Percentiles rank a stretch among this genome's conserved stretches.
phyloP scores from a whole-genome alignment of 2,888 invertebrate species.

The Clusia tigrina region DNA sequence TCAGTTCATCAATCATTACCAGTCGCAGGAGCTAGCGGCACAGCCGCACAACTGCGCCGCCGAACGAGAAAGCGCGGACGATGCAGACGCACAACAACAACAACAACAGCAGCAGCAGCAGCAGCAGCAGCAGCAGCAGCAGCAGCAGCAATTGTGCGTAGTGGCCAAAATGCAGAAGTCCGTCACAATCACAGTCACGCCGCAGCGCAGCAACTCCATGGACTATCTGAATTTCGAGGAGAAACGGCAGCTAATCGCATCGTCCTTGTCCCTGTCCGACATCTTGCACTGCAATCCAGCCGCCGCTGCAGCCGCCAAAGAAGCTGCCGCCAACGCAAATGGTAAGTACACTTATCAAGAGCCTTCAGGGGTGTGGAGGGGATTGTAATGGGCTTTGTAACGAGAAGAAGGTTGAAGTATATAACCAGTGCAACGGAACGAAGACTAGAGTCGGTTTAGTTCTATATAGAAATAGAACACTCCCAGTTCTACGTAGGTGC shows the following conservation, averaged over 20 bases:
- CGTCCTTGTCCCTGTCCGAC: slow-evolving; percentile 85
- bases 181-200: slow-evolving; percentile 72
- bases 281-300: slow-evolving; percentile 78
- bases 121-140: slow-evolving; percentile 27
- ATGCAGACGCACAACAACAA: slow-evolving; percentile 11
- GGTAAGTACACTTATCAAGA: slow-evolving; percentile 58
- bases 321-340: slow-evolving; percentile 65
- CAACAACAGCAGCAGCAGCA: slow-evolving; percentile 24
- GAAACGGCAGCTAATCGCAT: slow-evolving; percentile 87
- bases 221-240: slow-evolving; percentile 92
- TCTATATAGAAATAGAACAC: too few relatives aligned
- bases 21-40: slow-evolving; percentile 25
- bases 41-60: slow-evolving; percentile 19
- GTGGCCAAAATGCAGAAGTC: slow-evolving; percentile 68
- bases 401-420: slow-evolving; percentile 4
- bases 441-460: too few relatives aligned
- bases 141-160: slow-evolving; percentile 59
- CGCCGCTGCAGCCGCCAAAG: slow-evolving; percentile 65
- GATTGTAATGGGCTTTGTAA: slow-evolving; percentile 31
- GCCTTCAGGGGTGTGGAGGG: slow-evolving; percentile 32
- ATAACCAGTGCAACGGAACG: slow-evolving; percentile 30
- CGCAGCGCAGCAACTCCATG: slow-evolving; percentile 82
- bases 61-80: background rate
- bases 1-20: slow-evolving; percentile 44
- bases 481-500: too few relatives aligned